phyloP scores from a whole-genome alignment of 2,113 vertebrate genomes.

The Lichenostomus cassidix region DNA sequence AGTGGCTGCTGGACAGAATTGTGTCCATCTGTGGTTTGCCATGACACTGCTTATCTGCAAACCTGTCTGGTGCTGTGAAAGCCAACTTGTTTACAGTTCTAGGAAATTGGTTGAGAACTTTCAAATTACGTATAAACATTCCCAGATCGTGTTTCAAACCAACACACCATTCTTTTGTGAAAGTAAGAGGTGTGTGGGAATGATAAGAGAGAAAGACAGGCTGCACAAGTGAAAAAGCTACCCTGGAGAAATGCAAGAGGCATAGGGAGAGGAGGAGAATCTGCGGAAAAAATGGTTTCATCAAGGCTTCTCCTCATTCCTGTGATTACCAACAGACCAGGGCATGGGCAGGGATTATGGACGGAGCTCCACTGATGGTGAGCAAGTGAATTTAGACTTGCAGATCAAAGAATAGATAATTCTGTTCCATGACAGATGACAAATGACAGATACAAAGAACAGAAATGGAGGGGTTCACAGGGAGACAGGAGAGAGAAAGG shows the following conservation, averaged over 20 bases:
- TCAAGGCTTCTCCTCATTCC: neutral
- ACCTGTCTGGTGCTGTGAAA: neutral
- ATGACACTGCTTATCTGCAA: neutral
- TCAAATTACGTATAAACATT: neutral
- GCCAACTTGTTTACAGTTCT: neutral
- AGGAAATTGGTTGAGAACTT: neutral
- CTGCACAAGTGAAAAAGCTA: neutral
- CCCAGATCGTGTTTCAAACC: neutral
- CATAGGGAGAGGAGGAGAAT: neutral
- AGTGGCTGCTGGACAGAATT: neutral
- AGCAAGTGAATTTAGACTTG: neutral
- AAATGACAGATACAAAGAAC: neutral
- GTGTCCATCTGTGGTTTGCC: neutral
- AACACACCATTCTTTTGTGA: neutral
- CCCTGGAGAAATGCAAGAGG: neutral
- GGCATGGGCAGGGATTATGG: neutral
- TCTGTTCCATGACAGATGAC: neutral
- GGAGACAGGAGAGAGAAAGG: neutral
- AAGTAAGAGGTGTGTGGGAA: neutral
- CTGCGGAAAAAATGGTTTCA: neutral
- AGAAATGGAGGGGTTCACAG: neutral
- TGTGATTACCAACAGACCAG: neutral
- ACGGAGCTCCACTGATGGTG: neutral
- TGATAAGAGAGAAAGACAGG: neutral
- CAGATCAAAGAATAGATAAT: neutral